Base-by-base conservation (phyloP, 2,888 invertebrate genomes). In the Lasioglossum leucozonium region DNA sequence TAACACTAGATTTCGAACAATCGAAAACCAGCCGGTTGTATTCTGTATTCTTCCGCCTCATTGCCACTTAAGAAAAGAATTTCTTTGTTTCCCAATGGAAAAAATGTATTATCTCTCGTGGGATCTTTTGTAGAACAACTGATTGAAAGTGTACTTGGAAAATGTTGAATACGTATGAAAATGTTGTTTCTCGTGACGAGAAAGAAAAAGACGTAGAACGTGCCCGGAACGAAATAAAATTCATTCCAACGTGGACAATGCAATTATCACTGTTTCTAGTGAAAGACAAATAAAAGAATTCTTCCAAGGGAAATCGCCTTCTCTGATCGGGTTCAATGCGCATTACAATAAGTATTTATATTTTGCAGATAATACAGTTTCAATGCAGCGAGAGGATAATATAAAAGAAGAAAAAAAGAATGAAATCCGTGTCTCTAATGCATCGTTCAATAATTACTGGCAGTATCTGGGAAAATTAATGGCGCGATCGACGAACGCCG, bases 401-500 rank as follows among this genome's bases (percentile, higher is more conserved):
- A 13, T 30, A n/a, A 10, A n/a, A 5, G 16, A 26, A 26, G 16
- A 26, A 58, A 58, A n/a, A 10, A n/a, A 5, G 16, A 26, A 26
- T 30, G 58, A 58, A 58, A 30, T 58, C 58, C 58, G 13, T 26
- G 26, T 58, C 58, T 26, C 16, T 26, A 26, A 13, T 13, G 58
- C 30, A 26, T 16, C 30, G 58, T 30, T 58, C 58, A 58, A 58
- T 26, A 58, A 58, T 58, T 30, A 58, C 58, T 26, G 58, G 26
- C 26, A 16, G 58, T 58, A 26, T 26, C 13, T 58, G 26, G 58
- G 58, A 58, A 34, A 67, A 67, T 67, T 67, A 67, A 67, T 67
- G 37, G 37, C 67, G 37, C 22, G 37, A 22, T 34, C 37, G 34
- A 67, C 22, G 22, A 40, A 0, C 30, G 34, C 6, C 37, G 22